These are phyloP conservation scores for Himalopsyche phryganea DNA, from an alignment of 1,140 invertebrate species.

Conservation along the genomic window DNA sequence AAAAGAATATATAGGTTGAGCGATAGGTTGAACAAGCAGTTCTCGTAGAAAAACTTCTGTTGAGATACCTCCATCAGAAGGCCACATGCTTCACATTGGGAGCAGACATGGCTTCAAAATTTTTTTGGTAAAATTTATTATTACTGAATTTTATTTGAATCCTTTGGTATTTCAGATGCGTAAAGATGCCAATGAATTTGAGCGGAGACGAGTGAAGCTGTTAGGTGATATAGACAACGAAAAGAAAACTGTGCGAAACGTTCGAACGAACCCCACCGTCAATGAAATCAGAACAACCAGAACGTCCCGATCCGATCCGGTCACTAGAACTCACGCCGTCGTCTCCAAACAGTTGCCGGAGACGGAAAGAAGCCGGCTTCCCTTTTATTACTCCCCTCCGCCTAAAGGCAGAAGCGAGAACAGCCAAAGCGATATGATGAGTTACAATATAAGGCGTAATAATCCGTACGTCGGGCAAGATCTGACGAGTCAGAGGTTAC, in stretches of 20 bases:
- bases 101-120: too few relatives aligned
- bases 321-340: conserved; percentile 11
- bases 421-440: conserved; percentile 24
- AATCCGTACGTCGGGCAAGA: conserved; percentile 32
- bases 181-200: conserved; percentile 48
- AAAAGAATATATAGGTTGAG: too few relatives aligned
- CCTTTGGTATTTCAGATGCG: conserved; percentile 48
- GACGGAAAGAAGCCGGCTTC: conserved; percentile 31
- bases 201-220: conserved; percentile 45
- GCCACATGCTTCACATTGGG: too few relatives aligned
- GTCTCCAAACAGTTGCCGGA: conserved; percentile 36
- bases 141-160: too few relatives aligned
- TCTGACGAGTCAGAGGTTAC: conserved; percentile 20
- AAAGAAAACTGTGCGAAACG: conserved; percentile 36
- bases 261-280: conserved; percentile 8
- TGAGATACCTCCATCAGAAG: too few relatives aligned
- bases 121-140: too few relatives aligned
- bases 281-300: conserved; percentile 11
- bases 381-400: conserved; percentile 33
- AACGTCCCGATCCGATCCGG: conserved; percentile 9
- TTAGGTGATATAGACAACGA: conserved; percentile 49
- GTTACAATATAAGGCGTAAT: conserved; percentile 24
- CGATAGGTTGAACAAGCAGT: too few relatives aligned
- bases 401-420: conserved; percentile 15
- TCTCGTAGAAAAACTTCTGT: too few relatives aligned